Evolutionary conservation across 2,888 invertebrate genomes (phyloP), one percentile per base, ranked within the genome.

Genomic region (Homarus gammarus): DNA sequence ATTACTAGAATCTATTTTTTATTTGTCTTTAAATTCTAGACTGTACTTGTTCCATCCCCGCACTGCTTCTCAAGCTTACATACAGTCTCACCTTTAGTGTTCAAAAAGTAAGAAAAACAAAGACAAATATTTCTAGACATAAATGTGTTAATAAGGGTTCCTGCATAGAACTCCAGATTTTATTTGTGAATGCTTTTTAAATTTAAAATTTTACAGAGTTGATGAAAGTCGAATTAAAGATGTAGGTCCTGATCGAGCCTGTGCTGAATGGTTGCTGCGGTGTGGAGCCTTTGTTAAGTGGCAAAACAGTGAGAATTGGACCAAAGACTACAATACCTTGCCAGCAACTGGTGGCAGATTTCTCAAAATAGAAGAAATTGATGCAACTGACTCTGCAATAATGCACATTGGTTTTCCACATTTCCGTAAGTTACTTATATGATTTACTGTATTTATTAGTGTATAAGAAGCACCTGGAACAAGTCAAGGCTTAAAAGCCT

Each of bases 221-320:
- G 92, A 92, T 77, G 89, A 90, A 68, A 86, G 68, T 68, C 87
- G 92, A 1, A 90, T 92, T 40, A 70, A 85, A 93, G 93, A 94
- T 92, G 95, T 98, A 70, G 99, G 99, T 0, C 96, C 98, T 0
- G 98, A 99, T 93, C 95, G 97, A 84, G 96, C 97, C 3, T 99
- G 99, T 94, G 98, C 99, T 0, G 99, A 99, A 94, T 99, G 99
- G 99, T 94, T 99, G 8, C 94, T 99, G 44, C 95, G 97, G 92
- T 98, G 98, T 94, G 99, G 99, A 2, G 99, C 97, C 2, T 95
- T 95, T 87, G 95, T 99, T 0, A 96, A 96, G 90, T 98, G 97
- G 95, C 94, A 94, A 56, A 95, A 95, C 56, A 92, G 93, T 6
- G 93, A 94, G 0, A 95, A 95, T 8, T 95, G 94, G 92, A 93